Evolutionary conservation across 2,888 invertebrate genomes (phyloP), one percentile per base, ranked within the genome.

Genomic region (Fragum sueziense): DNA sequence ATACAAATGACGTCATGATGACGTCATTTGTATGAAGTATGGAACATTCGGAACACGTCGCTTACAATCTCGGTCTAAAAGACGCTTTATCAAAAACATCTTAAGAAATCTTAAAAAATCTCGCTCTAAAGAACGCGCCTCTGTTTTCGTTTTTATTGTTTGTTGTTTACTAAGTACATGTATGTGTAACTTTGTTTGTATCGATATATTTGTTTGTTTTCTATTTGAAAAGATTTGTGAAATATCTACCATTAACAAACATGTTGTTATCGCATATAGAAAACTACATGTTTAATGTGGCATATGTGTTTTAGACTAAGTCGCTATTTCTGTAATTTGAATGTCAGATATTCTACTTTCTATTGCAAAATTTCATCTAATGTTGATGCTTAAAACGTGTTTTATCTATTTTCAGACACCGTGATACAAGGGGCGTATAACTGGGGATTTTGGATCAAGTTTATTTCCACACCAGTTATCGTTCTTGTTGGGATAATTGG

Each of bases 401-500:
- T 27, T 57, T 57, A 22, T 47, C 17, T 57, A 27, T 29, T 47
- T 57, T 27, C 62, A 62, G 62, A 62, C 20, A 22, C 29, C 31
- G 34, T 34, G 0, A 69, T 69, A 47, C 47, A 11, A 14, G 68
- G 51, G 1, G n/a, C 51, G 2, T 22, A 29, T 31, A 70, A 74
- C 6, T 88, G 88, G 87, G 87, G 87, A 29, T 91, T 89, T 85
- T 89, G 91, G 88, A 76, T 88, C 41, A 88, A 90, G 67, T 89
- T 90, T 69, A 62, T 90, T 6, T 78, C 87, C 7, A 90, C 90
- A 0, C 91, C 90, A 6, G 70, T 90, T 14, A 85, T 91, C 22
- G 89, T 89, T 3, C 47, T 88, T 7, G 82, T 90, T 0, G 92
- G 92, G 0, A 82, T 92, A n/a, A 82, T 90, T 2, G 91, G 91